Conservation (phyloP, 2,888 invertebrate species). For the Ptychoptera albimana region DNA sequence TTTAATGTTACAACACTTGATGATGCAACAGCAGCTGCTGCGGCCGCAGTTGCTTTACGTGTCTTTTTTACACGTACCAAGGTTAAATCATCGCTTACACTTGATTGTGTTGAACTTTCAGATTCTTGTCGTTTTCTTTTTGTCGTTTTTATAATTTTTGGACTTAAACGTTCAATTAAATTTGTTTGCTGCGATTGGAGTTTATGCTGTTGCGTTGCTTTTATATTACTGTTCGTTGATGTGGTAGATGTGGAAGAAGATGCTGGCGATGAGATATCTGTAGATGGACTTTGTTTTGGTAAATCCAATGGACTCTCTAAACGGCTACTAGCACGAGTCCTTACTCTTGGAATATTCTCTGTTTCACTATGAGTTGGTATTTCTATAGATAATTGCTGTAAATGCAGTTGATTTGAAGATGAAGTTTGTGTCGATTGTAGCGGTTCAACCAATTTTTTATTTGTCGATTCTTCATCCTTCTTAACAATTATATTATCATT, state of each 20-base stretch:
- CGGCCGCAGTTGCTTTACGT: constrained; percentile 28
- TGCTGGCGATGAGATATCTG: constrained; percentile 24
- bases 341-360: constrained; percentile 34
- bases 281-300: constrained; percentile 33
- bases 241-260: constrained; percentile 24
- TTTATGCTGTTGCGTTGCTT: constrained; percentile 12
- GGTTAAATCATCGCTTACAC: constrained; percentile 37
- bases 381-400: constrained; percentile 58
- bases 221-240: constrained; percentile 25
- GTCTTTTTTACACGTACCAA: constrained; percentile 16
- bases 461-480: no score
- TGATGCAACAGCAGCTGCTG: constrained; percentile 21
- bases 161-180: constrained; percentile 18
- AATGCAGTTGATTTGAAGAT: not conserved
- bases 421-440: constrained; percentile 12
- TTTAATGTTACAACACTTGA: constrained; percentile 34
- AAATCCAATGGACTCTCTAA: constrained; percentile 48
- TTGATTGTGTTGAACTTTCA: constrained; percentile 52
- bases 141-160: constrained; percentile 19
- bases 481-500: no score
- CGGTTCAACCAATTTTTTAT: constrained; percentile 27
- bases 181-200: constrained; percentile 11
- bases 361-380: constrained; percentile 44
- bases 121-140: constrained; percentile 69
- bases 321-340: constrained; percentile 52